Evolutionary conservation across 1,140 invertebrate species (phyloP), one percentile per base, ranked within the genome.

Genomic region (Aphis gossypii): DNA sequence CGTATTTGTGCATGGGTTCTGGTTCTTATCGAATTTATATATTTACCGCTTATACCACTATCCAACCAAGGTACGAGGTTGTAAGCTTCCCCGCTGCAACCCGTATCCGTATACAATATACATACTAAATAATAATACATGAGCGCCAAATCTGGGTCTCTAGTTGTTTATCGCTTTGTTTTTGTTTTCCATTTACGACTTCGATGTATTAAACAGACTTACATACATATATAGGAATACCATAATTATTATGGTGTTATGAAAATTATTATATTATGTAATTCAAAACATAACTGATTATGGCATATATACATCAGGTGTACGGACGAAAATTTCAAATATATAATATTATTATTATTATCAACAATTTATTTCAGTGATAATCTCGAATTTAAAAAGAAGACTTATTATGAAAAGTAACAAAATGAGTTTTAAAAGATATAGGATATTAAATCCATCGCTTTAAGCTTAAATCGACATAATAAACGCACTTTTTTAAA

Each of bases 1-100:
- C 30, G 60, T 11, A n/a, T 68, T 68, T 30, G 11, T 30, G n/a
- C 60, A 68, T 11, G 30, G 60, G 60, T n/a, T 68, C 30, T 68
- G 30, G 60, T 68, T 68, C 60, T 68, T 68, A 68, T 68, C 60
- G 60, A 68, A 68, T n/a, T 68, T 68, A 68, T 68, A 68, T 68
- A 68, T 68, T 68, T n/a, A 30, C 60, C 60, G 4, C 60, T 30
- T 11, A 30, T 30, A 68, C 60, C 60, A n/a, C 60, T 11, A 1
- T 9, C 60, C 30, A 11, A 30, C 60, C 5, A 4, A 68, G 25
- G 25, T 30, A 68, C 60, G 4, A 68, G 30, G 14, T 8, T n/a
- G 11, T 68, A 14, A 68, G n/a, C 60, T 30, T 11, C 60, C 30
- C 60, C 14, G 30, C 9, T 68, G 60, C 60, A n/a, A 68, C 0